Evolutionary conservation across 2,888 invertebrate species (phyloP).

Genomic region (Caenorhabditis plicata): DNA sequence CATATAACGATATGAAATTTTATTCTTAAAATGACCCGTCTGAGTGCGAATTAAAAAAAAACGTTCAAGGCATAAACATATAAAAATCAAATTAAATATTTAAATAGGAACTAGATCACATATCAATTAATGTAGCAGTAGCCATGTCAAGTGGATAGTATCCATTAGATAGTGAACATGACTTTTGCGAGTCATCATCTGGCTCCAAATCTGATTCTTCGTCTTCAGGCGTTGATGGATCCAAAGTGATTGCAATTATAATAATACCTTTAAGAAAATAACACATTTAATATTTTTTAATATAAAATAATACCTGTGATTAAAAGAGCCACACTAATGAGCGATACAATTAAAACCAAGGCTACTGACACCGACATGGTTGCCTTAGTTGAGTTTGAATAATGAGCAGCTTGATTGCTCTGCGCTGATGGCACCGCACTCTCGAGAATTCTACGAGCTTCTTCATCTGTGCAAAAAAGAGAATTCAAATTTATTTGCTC

Average conservation of each 20-base stretch:
- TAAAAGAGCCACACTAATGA: constrained; percentile 29
- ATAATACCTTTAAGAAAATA: constrained; percentile 18
- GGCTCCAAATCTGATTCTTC: constrained; percentile 28
- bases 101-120: no score
- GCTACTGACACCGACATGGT: constrained; percentile 30
- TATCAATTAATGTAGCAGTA: constrained; percentile 13
- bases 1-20: no score
- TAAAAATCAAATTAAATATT: no score
- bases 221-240: constrained; percentile 26
- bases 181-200: constrained; percentile 4
- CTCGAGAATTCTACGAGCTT: constrained; percentile 27
- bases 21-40: no score
- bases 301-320: constrained; percentile 18
- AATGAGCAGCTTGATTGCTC: no score
- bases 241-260: constrained; percentile 31
- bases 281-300: background rate
- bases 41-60: no score
- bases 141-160: constrained; percentile 26
- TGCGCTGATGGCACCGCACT: constrained; percentile 20
- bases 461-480: no score
- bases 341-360: constrained; percentile 25
- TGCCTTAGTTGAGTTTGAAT: constrained; percentile 1
- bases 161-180: constrained; percentile 12
- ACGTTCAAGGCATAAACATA: no score
- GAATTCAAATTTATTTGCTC: background rate